Base-by-base conservation (phyloP, 2,888 invertebrate species). In the Helobdella robusta region DNA sequence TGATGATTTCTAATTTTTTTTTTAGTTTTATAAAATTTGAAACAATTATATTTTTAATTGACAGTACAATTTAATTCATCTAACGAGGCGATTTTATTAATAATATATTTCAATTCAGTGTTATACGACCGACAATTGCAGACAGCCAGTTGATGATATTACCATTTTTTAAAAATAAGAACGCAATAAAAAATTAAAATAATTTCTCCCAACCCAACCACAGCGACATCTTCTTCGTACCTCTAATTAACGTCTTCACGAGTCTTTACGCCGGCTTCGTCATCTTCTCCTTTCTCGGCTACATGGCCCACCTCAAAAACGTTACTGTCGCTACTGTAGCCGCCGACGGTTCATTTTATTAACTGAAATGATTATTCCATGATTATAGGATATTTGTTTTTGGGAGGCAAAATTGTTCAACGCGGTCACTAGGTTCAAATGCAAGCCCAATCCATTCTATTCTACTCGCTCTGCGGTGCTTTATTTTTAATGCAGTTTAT, bases 251-350 rank as follows among this genome's bases (percentile, higher is more conserved):
- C 68, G 69, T 69, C 44, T 64, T 35, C 28, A 70, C 70, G 11
- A 68, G 69, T 25, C 64, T 70, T 32, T 70, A 67, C 52, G 66
- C 67, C 0, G 70, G 70, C 8, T 70, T 70, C 46, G 70, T 67
- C 35, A 67, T 69, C 23, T 70, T 70, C 59, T 69, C 70, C 1
- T 62, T 70, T 18, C 67, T 70, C 20, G 70, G 70, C 28, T 69
- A 68, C 66, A 69, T 70, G 64, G 69, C 69, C 18, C 46, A 59
- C 23, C 54, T 64, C 52, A 70, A 68, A 52, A 65, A 65, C 15
- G 58, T 68, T 5, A 40, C 54, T 1, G 66, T 69, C 18, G 58
- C 11, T 0, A 59, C 67, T 15, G 70, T 69, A 40, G 69, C 69
- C 15, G 63, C 65, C 25, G 67, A 64, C 59, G 69, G 67, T 67